Percentiles rank a stretch among this genome's conserved stretches.
These are phyloP conservation scores for Neocrepidodera transversa DNA, from an alignment of 2,888 invertebrate species.

Conservation along the genomic window DNA sequence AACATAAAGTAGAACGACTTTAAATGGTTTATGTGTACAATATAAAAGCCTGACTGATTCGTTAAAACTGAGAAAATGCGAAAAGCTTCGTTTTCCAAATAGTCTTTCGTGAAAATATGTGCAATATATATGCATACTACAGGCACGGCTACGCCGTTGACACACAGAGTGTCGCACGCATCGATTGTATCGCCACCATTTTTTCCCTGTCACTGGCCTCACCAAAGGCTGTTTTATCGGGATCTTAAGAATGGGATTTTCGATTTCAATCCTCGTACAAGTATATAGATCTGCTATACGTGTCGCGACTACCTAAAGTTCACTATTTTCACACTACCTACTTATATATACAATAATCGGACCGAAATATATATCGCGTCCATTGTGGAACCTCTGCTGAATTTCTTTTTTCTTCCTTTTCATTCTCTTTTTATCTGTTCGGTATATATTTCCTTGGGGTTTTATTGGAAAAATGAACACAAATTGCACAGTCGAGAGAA, in stretches of 20 bases:
- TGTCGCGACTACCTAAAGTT: slow-evolving; percentile 43
- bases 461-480: slow-evolving; percentile 4
- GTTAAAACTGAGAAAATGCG: slow-evolving; percentile 4
- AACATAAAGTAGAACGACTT: too few relatives aligned
- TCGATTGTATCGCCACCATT: slow-evolving; percentile 43
- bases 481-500: background rate
- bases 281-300: slow-evolving; percentile 55
- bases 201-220: slow-evolving; percentile 45
- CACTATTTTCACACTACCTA: slow-evolving; percentile 20
- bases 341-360: slow-evolving; percentile 30
- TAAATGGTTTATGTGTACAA: slow-evolving; percentile 3
- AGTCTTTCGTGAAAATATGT: slow-evolving; percentile 25
- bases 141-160: slow-evolving; percentile 31
- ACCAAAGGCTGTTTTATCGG: slow-evolving; percentile 15
- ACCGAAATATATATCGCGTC: slow-evolving; percentile 23
- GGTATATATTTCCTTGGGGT: slow-evolving; percentile 1
- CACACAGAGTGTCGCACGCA: slow-evolving; percentile 40
- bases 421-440: background rate
- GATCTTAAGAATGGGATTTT: slow-evolving; percentile 47
- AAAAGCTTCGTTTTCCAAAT: slow-evolving; percentile 8
- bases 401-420: slow-evolving; percentile 9
- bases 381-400: slow-evolving; percentile 16
- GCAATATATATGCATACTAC: slow-evolving; percentile 51
- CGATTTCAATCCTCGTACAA: slow-evolving; percentile 55
- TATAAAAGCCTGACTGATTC: slow-evolving; percentile 7